phyloP scores from a whole-genome alignment of 1,140 invertebrate genomes.

The Anthonomus grandis region DNA sequence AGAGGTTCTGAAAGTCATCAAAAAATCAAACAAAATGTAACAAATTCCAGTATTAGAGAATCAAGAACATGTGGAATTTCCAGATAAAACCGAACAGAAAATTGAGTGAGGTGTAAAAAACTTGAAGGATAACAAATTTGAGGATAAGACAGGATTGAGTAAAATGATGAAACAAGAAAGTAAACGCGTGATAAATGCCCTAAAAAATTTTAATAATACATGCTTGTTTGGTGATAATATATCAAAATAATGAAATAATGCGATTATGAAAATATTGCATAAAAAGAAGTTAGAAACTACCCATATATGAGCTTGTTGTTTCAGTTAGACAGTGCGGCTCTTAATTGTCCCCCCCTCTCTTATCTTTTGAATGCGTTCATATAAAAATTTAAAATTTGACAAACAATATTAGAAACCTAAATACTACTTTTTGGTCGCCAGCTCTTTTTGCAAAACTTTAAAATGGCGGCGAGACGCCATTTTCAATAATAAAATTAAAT shows the following conservation, averaged over 20 bases:
- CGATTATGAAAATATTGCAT: too few species aligned
- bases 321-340: neutral
- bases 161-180: neutral
- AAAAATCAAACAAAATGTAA: neutral
- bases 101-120: neutral
- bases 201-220: too few species aligned
- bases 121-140: neutral
- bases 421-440: too few species aligned
- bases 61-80: neutral
- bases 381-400: too few species aligned
- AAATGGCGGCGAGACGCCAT: too few species aligned
- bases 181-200: neutral
- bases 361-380: too few species aligned
- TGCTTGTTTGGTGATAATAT: neutral
- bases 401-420: too few species aligned
- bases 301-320: neutral
- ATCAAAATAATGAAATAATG: neutral
- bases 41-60: neutral
- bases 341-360: too few species aligned
- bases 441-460: too few species aligned
- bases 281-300: neutral
- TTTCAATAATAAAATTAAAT: too few species aligned
- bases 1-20: conserved; percentile 1
- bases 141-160: too few species aligned
- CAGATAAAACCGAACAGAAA: neutral